Evolutionary conservation across 2,888 invertebrate genomes (phyloP).

Genomic region (Phragmatobia fuliginosa): DNA sequence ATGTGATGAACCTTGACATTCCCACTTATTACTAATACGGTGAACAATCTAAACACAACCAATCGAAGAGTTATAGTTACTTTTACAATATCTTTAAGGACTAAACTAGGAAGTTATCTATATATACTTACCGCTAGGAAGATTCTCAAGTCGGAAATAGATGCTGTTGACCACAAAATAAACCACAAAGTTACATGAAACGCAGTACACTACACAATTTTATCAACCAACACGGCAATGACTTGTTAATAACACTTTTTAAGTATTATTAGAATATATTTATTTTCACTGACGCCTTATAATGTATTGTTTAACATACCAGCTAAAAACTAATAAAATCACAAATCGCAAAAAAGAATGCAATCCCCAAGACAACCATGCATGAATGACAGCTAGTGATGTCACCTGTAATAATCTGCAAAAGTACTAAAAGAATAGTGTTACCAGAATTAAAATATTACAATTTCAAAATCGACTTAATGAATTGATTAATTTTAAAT

Average conservation of each 20-base stretch:
- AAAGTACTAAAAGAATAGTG: not conserved
- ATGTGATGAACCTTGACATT: conserved; percentile 70
- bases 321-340: conserved; percentile 26
- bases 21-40: conserved; percentile 25
- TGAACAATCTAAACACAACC: conserved; percentile 23
- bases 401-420: not conserved
- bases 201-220: conserved; percentile 66
- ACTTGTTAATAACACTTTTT: conserved; percentile 44
- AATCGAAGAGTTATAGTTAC: conserved; percentile 11
- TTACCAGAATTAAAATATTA: not conserved
- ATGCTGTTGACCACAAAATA: conserved; percentile 74
- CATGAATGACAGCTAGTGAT: conserved; percentile 47
- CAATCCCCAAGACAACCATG: conserved; percentile 58
- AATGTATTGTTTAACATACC: conserved; percentile 52
- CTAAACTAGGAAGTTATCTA: conserved; percentile 20
- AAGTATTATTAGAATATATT: conserved; percentile 35
- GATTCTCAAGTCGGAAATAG: conserved; percentile 73
- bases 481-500: no score
- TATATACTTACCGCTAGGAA: conserved; percentile 65
- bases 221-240: conserved; percentile 62
- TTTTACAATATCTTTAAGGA: conserved; percentile 11
- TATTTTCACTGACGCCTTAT: conserved; percentile 42
- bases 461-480: not conserved
- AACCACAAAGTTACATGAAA: conserved; percentile 82
- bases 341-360: conserved; percentile 56